A percentile compares a stretch with the other conserved stretches of the same genome.
Conservation (phyloP, 2,797 vertebrate genomes). For the Rhyacichthys aspro region DNA sequence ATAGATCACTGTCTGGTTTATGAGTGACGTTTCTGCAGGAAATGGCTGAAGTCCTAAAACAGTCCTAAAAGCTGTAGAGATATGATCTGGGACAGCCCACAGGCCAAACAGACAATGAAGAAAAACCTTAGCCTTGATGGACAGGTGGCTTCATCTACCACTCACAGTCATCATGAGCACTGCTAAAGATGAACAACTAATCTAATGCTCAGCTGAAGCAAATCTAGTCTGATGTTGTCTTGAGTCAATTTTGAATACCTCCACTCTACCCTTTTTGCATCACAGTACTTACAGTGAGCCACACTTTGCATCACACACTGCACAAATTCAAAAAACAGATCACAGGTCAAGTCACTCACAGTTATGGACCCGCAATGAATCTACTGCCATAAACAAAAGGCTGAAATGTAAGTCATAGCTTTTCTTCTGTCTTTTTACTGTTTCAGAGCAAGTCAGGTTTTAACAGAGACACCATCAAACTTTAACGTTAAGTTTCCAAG, state of each 20-base stretch:
- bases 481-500: no score
- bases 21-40: not conserved
- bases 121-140: constrained; percentile 5
- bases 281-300: constrained; percentile 28
- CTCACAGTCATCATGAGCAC: not conserved
- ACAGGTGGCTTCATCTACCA: constrained; percentile 3
- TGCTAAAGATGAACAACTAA: not conserved
- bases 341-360: not conserved
- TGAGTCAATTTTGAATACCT: not conserved
- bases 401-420: constrained; percentile 19
- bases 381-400: not conserved
- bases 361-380: constrained; percentile 3
- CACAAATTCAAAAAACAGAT: constrained; percentile 38
- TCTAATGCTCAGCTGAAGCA: not conserved
- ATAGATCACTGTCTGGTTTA: constrained; percentile 7
- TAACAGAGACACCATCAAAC: not conserved
- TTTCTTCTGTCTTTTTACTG: constrained; percentile 16
- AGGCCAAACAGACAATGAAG: constrained; percentile 28
- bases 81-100: constrained; percentile 27
- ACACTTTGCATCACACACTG: constrained; percentile 66
- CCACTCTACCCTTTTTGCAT: constrained; percentile 63
- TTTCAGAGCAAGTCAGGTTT: not conserved
- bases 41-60: not conserved
- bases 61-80: not conserved
- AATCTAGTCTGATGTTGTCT: no score